Base-by-base conservation (phyloP, 2,888 invertebrate species). In the Meteorus cinctellus region DNA sequence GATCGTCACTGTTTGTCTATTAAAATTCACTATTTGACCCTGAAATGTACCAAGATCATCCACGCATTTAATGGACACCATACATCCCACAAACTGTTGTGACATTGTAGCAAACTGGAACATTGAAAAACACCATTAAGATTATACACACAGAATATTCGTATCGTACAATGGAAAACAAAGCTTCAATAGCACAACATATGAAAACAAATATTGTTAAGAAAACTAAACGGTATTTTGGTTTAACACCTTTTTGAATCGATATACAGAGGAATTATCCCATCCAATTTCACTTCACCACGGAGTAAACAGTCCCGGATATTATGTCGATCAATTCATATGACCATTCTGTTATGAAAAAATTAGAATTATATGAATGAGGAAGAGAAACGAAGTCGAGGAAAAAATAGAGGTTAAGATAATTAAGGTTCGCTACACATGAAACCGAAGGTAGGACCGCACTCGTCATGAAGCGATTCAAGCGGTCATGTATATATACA, bases 31-130 rank as follows among this genome's bases (percentile, higher is more conserved):
- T 79, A 97, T 96, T 85, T 92, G 92, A 19, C 94, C 96, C 90
- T 97, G 97, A 87, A 95, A 97, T 78, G 94, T 94, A 67, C 96
- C 96, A 79, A 95, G 89, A 65, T 93, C 93, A 77, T 94, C 94
- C 34, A 93, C 93, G 89, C 96, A 96, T 88, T 95, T 94, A 77
- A 97, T 94, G 24, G 97, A 96, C 80, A 97, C 96, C 81, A 95
- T 94, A 88, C 94, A 95, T 71, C 97, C 97, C 71, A 89, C 81
- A 79, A 87, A 89, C 78, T 89, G 86, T 51, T 86, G 86, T 45
- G 88, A 87, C 89, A 89, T 89, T 77, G 76, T 82, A 60, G 24
- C 24, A 24, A 55, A 19, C 55, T 55, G 24, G 2, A 55, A 55
- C n/a, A 4, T 2, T 4, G 19, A 34, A 24, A 55, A 8, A n/a